Base-by-base conservation (phyloP, 1,140 invertebrate genomes). In the Leucophenga varia region DNA sequence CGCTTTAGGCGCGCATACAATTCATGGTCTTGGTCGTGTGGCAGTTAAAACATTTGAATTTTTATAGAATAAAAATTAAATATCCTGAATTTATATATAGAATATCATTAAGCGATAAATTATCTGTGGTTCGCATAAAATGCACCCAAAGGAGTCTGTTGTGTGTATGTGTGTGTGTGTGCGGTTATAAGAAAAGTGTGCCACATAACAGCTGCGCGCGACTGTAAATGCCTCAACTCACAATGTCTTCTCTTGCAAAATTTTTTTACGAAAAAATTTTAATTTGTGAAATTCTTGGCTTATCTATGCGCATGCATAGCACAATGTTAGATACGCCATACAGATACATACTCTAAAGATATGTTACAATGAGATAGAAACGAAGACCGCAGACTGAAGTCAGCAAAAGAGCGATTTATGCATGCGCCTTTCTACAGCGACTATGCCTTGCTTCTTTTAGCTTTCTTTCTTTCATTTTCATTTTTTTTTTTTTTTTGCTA, bases 51-150 rank as follows among this genome's bases (percentile, higher is more conserved):
- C 53, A 59, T 54, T 67, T 64, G 53, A 61, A 65, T 57, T 67
- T 65, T 54, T n/a, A n/a, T n/a, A n/a, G n/a, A n/a, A n/a, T n/a
- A n/a, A n/a, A n/a, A n/a, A n/a, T n/a, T n/a, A n/a, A n/a, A n/a
- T n/a, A n/a, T n/a, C n/a, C n/a, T n/a, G n/a, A n/a, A n/a, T n/a
- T n/a, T n/a, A n/a, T n/a, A n/a, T n/a, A 47, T 44, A 67, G 63
- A 64, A 67, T 63, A 63, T 67, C 63, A 67, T 67, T 67, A 67
- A 64, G 56, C 63, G 59, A 67, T 67, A 67, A 67, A 67, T 67
- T 67, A 67, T 65, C 53, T 60, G 61, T 58, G 65, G 50, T 63
- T 63, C 67, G 59, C 63, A 65, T 63, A 65, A 65, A 65, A 65
- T 65, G 63, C 59, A 46, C 63, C 61, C 19, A 34, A n/a, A n/a